These are phyloP conservation scores for Linyphia triangularis DNA, from an alignment of 2,888 invertebrate species.

Conservation along the genomic window DNA sequence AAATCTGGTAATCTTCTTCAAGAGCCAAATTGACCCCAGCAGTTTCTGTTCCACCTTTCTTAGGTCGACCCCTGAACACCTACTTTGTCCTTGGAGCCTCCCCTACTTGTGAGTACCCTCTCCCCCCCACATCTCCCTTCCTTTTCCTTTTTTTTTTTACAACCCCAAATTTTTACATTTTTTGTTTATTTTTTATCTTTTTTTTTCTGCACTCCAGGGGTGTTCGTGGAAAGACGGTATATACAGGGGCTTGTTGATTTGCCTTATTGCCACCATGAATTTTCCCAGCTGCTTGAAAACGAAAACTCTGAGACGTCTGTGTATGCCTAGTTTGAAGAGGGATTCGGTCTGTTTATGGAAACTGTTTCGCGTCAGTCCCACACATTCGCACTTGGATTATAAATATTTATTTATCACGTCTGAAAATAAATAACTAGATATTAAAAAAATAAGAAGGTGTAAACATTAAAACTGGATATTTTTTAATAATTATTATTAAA, in stretches of 20 bases:
- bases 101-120: constrained; percentile 33
- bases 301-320: constrained; percentile 15
- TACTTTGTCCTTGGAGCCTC: constrained; percentile 47
- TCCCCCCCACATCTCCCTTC: too few species aligned
- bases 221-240: constrained; percentile 38
- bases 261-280: constrained; percentile 16
- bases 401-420: neutral
- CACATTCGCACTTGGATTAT: neutral
- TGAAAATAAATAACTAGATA: neutral
- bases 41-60: constrained; percentile 26
- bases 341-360: constrained; percentile 29
- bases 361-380: neutral
- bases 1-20: constrained; percentile 25
- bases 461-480: neutral
- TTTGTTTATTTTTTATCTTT: constrained; percentile 25
- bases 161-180: neutral
- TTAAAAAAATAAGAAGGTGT: neutral
- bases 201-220: neutral
- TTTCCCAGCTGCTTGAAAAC: constrained; percentile 41
- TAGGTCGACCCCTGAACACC: constrained; percentile 41
- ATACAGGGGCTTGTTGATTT: constrained; percentile 51
- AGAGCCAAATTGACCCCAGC: constrained; percentile 49
- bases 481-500: neutral
- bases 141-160: neutral
- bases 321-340: constrained; percentile 16